Evolutionary conservation across 2,797 vertebrate genomes (phyloP).

Genomic region (Holocentrus rufus): DNA sequence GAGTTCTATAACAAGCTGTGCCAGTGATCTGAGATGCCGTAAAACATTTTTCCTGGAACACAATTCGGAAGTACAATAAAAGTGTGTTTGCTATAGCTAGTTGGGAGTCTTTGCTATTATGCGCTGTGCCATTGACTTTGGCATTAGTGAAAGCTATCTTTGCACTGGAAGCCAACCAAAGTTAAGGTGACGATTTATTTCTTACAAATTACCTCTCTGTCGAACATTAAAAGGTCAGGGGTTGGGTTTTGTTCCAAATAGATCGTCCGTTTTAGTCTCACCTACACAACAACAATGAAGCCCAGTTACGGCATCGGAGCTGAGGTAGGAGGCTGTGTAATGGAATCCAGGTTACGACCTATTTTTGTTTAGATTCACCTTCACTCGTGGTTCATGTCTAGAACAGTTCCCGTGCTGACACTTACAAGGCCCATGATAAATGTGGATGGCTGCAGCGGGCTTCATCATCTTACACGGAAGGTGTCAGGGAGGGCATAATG

Average conservation of each 20-base stretch:
- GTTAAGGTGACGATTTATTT: slow-evolving; percentile 58
- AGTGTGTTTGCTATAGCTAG: slow-evolving; percentile 58
- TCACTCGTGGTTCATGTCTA: slow-evolving; percentile 53
- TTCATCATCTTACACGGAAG: slow-evolving; percentile 43
- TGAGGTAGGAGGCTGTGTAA: slow-evolving; percentile 26
- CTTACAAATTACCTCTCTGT: slow-evolving; percentile 42
- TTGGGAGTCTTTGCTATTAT: slow-evolving; percentile 62
- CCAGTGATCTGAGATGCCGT: slow-evolving; percentile 69
- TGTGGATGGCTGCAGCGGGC: slow-evolving; percentile 53
- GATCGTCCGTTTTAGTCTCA: slow-evolving; percentile 30
- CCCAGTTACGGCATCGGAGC: slow-evolving; percentile 3
- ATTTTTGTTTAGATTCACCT: slow-evolving; percentile 66
- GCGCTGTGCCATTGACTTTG: slow-evolving; percentile 55
- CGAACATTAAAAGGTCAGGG: slow-evolving; percentile 25
- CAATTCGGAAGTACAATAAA: slow-evolving; percentile 77
- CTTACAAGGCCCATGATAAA: slow-evolving; percentile 67
- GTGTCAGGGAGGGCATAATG: slow-evolving; percentile 38
- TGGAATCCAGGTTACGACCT: slow-evolving; percentile 59
- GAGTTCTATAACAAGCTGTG: slow-evolving; percentile 67
- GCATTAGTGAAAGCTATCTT: slow-evolving; percentile 37
- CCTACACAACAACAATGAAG: slow-evolving; percentile 15
- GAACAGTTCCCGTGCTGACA: slow-evolving; percentile 66
- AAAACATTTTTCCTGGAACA: slow-evolving; percentile 79
- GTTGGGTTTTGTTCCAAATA: slow-evolving; percentile 40
- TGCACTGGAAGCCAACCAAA: slow-evolving; percentile 40